These are phyloP conservation scores for Hemicordylus capensis DNA, from an alignment of 2,113 vertebrate species.

Conservation along the genomic window DNA sequence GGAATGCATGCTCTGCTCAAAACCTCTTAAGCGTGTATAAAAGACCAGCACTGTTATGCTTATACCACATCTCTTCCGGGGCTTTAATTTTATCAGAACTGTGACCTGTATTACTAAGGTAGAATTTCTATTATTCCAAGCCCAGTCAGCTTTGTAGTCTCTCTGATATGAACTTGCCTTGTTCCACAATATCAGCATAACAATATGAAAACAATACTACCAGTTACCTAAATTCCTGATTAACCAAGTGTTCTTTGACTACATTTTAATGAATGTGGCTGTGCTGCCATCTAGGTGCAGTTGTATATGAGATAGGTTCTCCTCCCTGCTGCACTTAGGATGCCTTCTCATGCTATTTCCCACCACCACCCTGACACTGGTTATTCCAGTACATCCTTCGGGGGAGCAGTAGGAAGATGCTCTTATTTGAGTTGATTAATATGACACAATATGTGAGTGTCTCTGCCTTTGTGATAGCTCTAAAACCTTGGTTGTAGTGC, in stretches of 20 bases:
- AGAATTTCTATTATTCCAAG: background rate
- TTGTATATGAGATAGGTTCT: background rate
- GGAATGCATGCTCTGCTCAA: background rate
- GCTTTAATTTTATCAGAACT: background rate
- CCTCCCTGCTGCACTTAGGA: no score
- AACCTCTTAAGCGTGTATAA: background rate
- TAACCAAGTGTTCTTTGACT: slow-evolving; percentile 16
- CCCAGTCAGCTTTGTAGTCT: no score
- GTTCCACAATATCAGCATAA: background rate
- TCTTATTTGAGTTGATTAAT: background rate
- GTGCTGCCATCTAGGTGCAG: background rate
- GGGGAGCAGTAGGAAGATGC: background rate
- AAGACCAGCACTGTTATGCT: background rate
- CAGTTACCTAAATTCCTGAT: background rate
- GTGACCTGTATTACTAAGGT: background rate
- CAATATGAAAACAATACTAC: background rate
- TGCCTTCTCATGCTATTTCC: background rate
- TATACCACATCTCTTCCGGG: background rate
- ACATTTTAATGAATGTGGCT: background rate
- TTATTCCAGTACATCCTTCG: background rate
- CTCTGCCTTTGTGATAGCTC: background rate
- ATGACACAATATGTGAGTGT: background rate
- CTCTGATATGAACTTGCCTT: background rate
- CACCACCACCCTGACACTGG: background rate
- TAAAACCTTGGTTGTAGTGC: background rate